phyloP scores from a whole-genome alignment of 2,797 vertebrate genomes.

The Microctenopoma steveboyesi region DNA sequence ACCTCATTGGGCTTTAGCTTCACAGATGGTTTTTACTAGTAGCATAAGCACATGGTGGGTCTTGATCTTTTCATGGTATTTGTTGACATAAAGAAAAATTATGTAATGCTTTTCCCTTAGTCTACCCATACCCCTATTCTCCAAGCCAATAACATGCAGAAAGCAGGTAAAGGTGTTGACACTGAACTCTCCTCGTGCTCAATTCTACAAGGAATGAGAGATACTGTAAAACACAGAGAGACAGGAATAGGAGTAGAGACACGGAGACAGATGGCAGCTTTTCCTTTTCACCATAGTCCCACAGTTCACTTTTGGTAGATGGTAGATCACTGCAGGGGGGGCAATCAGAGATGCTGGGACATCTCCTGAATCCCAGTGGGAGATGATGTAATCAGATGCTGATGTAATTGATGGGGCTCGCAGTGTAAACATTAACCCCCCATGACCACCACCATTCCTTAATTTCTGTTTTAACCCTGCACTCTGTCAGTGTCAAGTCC shows the following conservation, averaged over 20 bases:
- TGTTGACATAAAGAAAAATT: neutral
- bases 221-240: neutral
- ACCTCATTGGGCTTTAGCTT: no score
- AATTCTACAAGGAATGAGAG: slow-evolving; percentile 14
- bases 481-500: slow-evolving; percentile 40
- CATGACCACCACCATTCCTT: slow-evolving; percentile 16
- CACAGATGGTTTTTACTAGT: no score
- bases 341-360: slow-evolving; percentile 25
- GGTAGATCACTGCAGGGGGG: slow-evolving; percentile 5
- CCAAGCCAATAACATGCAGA: neutral
- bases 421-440: slow-evolving; percentile 19
- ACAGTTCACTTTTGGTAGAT: slow-evolving; percentile 34
- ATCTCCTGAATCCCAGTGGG: slow-evolving; percentile 43
- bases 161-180: slow-evolving; percentile 1
- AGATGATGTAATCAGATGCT: slow-evolving; percentile 64
- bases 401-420: slow-evolving; percentile 55
- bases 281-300: slow-evolving; percentile 27
- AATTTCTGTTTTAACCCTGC: slow-evolving; percentile 43
- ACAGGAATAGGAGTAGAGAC: no score
- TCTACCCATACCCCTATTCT: neutral
- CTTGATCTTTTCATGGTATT: neutral
- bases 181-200: slow-evolving; percentile 29
- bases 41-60: neutral
- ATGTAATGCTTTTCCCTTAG: neutral
- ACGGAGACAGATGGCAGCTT: neutral